phyloP scores from a whole-genome alignment of 2,797 vertebrate genomes.

The Crenuchus spilurus region DNA sequence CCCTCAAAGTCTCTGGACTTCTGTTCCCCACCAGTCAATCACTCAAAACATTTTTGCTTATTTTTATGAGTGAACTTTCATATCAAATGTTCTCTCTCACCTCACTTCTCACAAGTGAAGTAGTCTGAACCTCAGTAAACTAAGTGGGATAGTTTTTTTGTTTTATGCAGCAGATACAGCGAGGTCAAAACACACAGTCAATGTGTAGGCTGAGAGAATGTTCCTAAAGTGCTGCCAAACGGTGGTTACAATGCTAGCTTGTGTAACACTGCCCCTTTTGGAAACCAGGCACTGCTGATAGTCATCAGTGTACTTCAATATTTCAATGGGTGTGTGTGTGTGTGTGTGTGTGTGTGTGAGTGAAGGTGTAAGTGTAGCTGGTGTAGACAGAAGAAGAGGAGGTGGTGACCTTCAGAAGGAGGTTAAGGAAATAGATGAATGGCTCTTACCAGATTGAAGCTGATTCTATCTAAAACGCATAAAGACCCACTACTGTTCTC shows the following conservation, averaged over 20 bases:
- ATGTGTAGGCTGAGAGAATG: constrained; percentile 34
- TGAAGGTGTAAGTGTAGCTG: not conserved
- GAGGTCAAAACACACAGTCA: constrained; percentile 47
- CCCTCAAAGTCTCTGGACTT: too few species aligned
- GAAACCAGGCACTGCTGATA: constrained; percentile 44
- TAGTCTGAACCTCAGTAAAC: constrained; percentile 34
- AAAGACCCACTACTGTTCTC: not conserved
- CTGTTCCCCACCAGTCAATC: too few species aligned
- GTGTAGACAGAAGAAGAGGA: constrained; percentile 11
- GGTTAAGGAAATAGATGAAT: not conserved
- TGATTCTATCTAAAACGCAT: not conserved
- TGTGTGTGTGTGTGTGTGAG: constrained; percentile 25
- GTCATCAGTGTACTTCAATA: constrained; percentile 53
- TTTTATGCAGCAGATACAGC: constrained; percentile 31
- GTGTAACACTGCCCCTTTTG: constrained; percentile 40
- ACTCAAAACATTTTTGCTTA: too few species aligned
- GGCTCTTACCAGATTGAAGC: not conserved
- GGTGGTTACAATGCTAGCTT: constrained; percentile 47
- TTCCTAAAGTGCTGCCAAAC: constrained; percentile 23
- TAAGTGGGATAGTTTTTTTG: constrained; percentile 29
- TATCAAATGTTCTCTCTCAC: not conserved
- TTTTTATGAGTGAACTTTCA: too few species aligned
- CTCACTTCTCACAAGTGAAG: constrained; percentile 39
- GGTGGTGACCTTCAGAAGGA: not conserved
- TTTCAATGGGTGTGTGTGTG: constrained; percentile 49